Conservation (phyloP, 2,888 invertebrate species). For the Tanytarsus gracilentus region DNA sequence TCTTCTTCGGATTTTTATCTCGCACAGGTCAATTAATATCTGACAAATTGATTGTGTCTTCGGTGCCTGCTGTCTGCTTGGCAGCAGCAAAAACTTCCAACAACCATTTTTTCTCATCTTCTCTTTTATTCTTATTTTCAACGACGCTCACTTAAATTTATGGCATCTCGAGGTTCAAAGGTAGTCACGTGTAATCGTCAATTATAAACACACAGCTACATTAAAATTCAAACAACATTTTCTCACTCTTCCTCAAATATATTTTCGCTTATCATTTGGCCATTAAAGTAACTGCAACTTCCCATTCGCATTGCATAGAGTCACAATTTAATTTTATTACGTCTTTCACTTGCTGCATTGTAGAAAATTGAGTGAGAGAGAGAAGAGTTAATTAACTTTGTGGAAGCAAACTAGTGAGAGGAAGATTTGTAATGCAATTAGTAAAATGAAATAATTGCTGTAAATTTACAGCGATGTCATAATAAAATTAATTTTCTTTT, state of each 20-base stretch:
- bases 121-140: neutral
- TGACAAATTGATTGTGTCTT: conserved; percentile 4
- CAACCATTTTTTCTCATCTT: neutral
- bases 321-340: neutral
- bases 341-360: neutral
- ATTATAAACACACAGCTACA: too few relatives aligned
- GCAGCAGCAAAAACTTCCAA: neutral
- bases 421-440: conserved; percentile 15
- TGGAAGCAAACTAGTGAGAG: too few relatives aligned
- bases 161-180: too few relatives aligned
- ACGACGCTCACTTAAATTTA: neutral
- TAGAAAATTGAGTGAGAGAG: neutral
- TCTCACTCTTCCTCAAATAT: too few relatives aligned
- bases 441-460: neutral
- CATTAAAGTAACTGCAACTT: too few relatives aligned
- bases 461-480: too few relatives aligned
- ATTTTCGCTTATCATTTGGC: too few relatives aligned
- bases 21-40: conserved; percentile 6
- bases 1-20: neutral
- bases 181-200: too few relatives aligned
- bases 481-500: neutral
- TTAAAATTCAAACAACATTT: too few relatives aligned
- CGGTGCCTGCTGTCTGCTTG: conserved; percentile 6
- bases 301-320: neutral
- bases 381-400: neutral